Base-by-base conservation (phyloP, 2,888 invertebrate species). In the Sinotaia quadrata region DNA sequence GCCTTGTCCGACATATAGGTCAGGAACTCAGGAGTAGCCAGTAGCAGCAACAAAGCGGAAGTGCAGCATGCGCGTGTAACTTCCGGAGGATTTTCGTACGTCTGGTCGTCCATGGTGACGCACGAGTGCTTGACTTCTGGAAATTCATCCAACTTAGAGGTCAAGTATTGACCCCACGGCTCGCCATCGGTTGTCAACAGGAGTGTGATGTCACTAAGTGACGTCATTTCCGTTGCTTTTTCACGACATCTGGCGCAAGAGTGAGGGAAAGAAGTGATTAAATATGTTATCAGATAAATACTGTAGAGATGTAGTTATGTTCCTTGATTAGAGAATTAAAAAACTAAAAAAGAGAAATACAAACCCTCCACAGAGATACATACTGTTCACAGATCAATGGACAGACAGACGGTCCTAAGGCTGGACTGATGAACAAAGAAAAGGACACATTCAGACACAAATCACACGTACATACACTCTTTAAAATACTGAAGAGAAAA, bases 81-180 rank as follows among this genome's bases (percentile, higher is more conserved):
- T 52, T 75, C 71, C 33, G 72, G 67, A 2, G 72, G 72, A 57
- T 72, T 69, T 36, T 72, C 66, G 59, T 72, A 72, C 36, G 57
- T 57, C 58, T 51, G 24, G 27, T 66, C 24, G 29, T 67, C 69
- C 18, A 69, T 34, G 33, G 36, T n/a, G 33, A 72, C 47, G n/a
- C 49, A 29, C 37, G 33, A 37, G 31, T 57, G 47, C 27, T 18
- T 61, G 24, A 67, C 56, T 0, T 29, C 47, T 57, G 27, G 31
- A 18, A 37, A 65, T 8, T 24, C n/a, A 31, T 36, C 41, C 37
- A 68, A 57, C 21, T 51, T 44, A n/a, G 34, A 15, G 12, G 36
- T 12, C 8, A 69, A 41, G 63, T 63, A 73, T 12, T 18, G 8
- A 29, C 65, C 51, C 73, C 69, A 73, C 37, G 24, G 41, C 36